Evolutionary conservation across 2,113 vertebrate species (phyloP), one percentile per base, ranked within the genome.

Genomic region (Varanus salvator): DNA sequence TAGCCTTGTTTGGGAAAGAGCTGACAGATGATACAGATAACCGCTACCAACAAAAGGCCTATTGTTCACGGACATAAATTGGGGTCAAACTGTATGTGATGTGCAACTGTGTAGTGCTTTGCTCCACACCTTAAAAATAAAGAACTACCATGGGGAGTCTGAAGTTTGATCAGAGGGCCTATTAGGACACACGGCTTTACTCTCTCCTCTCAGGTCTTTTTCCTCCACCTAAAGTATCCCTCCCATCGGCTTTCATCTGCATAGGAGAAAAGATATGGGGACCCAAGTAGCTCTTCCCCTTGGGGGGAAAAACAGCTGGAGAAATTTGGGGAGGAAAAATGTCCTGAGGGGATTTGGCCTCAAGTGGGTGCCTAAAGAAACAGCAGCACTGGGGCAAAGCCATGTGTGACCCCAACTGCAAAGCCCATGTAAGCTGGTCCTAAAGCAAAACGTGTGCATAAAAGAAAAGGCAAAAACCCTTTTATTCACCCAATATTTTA

Each of bases 21-120:
- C 95, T 97, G 97, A 96, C 90, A 85, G 96, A 92, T 87, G 93
- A 93, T 96, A 74, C 44, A 85, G 94, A 94, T 96, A 97, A 97
- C 96, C 96, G 95, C 97, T 94, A 98, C 12, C 60, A 60, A 8
- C 27, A 74, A 52, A 29, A 76, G 54, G 80, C 92, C 96, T 94
- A 96, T 96, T 97, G 97, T 96, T 74, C 94, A 95, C 86, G 50
- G 90, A 95, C 85, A 85, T 94, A 95, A 97, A 92, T 94, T 94
- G 96, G 96, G 48, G 48, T 71, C 31, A 80, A 23, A 71, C 68
- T 81, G 91, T 91, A 85, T 93, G 94, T 94, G 96, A 71, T 95
- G 94, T 95, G 93, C 91, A 89, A 77, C 75, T 91, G 94, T 87
- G 91, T 64, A 5, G 52, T 0, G 25, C 7, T 76, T 60, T 8